Percentiles rank a stretch among this genome's conserved stretches.
Evolutionary conservation across 2,113 vertebrate species (phyloP).

Genomic region (Strix uralensis): DNA sequence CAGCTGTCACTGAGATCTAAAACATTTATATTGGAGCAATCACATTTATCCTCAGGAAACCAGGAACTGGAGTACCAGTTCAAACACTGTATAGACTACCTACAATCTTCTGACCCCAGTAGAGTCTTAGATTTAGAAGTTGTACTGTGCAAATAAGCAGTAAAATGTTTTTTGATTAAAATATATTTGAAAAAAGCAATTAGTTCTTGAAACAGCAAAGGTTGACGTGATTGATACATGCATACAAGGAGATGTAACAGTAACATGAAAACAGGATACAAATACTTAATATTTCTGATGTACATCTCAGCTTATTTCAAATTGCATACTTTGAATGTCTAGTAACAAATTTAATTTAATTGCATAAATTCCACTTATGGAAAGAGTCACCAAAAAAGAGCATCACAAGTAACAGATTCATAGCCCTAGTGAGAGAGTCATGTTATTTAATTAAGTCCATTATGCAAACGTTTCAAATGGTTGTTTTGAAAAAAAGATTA

Average conservation of each 20-base stretch:
- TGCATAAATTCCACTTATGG: not conserved
- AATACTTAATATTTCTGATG: not conserved
- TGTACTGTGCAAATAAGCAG: not conserved
- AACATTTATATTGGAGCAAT: slow-evolving; percentile 51
- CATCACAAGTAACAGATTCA: not conserved
- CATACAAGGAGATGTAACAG: not conserved
- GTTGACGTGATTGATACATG: not conserved
- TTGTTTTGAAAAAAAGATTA: not conserved
- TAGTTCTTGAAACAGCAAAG: not conserved
- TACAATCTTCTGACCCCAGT: not conserved
- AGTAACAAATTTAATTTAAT: not conserved
- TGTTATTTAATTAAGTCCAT: not conserved
- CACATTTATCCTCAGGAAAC: slow-evolving; percentile 33
- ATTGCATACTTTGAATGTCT: not conserved
- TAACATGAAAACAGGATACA: not conserved
- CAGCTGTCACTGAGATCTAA: slow-evolving; percentile 54
- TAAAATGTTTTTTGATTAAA: not conserved
- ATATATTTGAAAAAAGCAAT: not conserved
- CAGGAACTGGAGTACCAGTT: not conserved
- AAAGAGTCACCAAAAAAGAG: not conserved
- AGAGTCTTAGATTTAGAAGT: not conserved
- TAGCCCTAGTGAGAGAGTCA: not conserved
- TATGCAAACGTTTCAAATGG: slow-evolving; percentile 16
- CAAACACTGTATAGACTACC: not conserved
- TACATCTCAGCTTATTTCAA: not conserved